Percentiles rank a stretch among this genome's conserved stretches.
Conservation (phyloP, 2,113 vertebrate species). For the Lucifuga dentata region DNA sequence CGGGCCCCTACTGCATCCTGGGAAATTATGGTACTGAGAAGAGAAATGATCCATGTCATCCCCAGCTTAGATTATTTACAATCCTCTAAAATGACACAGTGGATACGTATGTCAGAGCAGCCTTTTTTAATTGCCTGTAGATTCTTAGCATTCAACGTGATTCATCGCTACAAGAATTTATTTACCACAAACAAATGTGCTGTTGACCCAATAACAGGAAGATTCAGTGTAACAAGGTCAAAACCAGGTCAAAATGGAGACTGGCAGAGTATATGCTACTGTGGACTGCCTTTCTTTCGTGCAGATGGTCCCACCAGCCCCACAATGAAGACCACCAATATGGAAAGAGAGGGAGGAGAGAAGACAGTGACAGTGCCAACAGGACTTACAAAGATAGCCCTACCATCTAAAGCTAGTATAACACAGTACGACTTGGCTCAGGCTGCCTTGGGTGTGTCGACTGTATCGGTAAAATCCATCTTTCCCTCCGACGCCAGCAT, state of each 20-base stretch:
- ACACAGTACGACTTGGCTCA: constrained; percentile 39
- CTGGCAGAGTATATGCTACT: constrained; percentile 33
- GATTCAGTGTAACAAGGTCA: constrained; percentile 54
- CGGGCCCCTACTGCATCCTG: constrained; percentile 75
- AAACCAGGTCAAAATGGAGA: constrained; percentile 38
- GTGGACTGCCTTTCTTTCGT: constrained; percentile 27
- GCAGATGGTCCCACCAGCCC: constrained; percentile 41
- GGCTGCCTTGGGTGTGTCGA: constrained; percentile 49
- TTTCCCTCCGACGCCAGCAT: constrained; percentile 21
- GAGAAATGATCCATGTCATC: constrained; percentile 67
- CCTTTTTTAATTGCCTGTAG: constrained; percentile 14
- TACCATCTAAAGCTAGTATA: constrained; percentile 15
- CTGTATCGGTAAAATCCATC: constrained; percentile 63
- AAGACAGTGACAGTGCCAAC: constrained; percentile 9
- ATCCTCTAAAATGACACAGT: constrained; percentile 39
- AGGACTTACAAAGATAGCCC: constrained; percentile 25
- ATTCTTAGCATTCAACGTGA: constrained; percentile 40
- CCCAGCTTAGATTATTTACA: constrained; percentile 42
- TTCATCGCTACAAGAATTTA: constrained; percentile 37
- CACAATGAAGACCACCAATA: constrained; percentile 31
- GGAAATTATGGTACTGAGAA: constrained; percentile 76
- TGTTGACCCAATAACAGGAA: constrained; percentile 48
- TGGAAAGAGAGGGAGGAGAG: constrained; percentile 1
- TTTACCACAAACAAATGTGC: constrained; percentile 37
- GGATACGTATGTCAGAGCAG: constrained; percentile 18